Evolutionary conservation across 1,140 invertebrate genomes (phyloP).

Genomic region (Mylabris phalerata): DNA sequence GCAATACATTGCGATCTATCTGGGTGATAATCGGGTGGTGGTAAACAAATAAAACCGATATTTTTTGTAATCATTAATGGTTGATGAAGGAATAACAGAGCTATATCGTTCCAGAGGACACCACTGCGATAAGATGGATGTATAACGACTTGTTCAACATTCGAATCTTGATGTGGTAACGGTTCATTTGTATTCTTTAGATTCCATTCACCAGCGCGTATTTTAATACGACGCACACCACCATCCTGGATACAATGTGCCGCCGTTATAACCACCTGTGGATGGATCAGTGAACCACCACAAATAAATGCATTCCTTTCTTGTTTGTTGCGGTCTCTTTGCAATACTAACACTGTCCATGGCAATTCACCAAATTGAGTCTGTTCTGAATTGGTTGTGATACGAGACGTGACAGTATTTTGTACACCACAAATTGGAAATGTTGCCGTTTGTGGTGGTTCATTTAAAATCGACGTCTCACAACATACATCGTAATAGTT

Average conservation of each 20-base stretch:
- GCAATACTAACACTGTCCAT: slow-evolving; percentile 24
- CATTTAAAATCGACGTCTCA: neutral
- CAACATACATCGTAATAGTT: slow-evolving; percentile 25
- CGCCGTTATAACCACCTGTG: slow-evolving; percentile 50
- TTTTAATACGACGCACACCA: slow-evolving; percentile 26
- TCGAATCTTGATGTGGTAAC: slow-evolving; percentile 42
- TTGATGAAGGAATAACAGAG: slow-evolving; percentile 54
- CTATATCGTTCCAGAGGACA: slow-evolving; percentile 61
- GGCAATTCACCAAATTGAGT: slow-evolving; percentile 36
- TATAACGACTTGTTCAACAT: slow-evolving; percentile 21
- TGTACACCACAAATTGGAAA: slow-evolving; percentile 55
- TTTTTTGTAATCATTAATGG: slow-evolving; percentile 47
- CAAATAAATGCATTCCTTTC: slow-evolving; percentile 49
- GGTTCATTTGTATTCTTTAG: slow-evolving; percentile 45
- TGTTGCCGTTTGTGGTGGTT: neutral
- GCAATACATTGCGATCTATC: slow-evolving; percentile 46
- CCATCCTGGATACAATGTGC: slow-evolving; percentile 51
- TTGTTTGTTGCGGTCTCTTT: slow-evolving; percentile 32
- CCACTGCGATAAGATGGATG: slow-evolving; percentile 32
- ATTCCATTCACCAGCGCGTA: slow-evolving; percentile 50
- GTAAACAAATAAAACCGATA: slow-evolving; percentile 48
- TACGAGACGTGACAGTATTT: slow-evolving; percentile 60
- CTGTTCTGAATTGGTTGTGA: slow-evolving; percentile 56
- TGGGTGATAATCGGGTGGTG: slow-evolving; percentile 25
- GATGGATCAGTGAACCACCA: slow-evolving; percentile 52